Evolutionary conservation across 1,140 invertebrate genomes (phyloP).

Genomic region (Brachionus asplanchnoidis): DNA sequence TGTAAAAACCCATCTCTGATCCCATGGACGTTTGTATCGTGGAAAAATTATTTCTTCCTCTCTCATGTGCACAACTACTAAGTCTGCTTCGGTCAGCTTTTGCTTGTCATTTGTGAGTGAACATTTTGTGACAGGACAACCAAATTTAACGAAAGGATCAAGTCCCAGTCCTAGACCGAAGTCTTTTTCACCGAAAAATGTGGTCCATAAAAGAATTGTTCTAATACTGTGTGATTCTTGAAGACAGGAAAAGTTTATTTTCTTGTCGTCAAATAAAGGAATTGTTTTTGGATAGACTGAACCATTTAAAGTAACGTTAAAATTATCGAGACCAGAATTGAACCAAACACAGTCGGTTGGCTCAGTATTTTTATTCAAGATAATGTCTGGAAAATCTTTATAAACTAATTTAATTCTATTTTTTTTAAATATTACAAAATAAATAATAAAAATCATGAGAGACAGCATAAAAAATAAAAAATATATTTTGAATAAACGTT

Average conservation of each 20-base stretch:
- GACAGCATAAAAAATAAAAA: background rate
- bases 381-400: background rate
- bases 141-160: constrained; percentile 8
- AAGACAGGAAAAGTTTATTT: background rate
- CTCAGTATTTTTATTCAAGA: background rate
- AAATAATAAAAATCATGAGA: background rate
- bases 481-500: background rate
- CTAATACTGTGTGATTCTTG: background rate
- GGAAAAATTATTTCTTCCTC: background rate
- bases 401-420: background rate
- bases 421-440: background rate
- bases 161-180: background rate
- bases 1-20: constrained; percentile 21
- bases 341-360: background rate
- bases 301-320: background rate
- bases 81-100: background rate
- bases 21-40: background rate
- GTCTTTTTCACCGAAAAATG: constrained; percentile 9
- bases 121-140: constrained; percentile 24
- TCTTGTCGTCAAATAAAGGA: background rate
- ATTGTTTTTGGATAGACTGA: background rate
- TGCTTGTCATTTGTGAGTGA: background rate
- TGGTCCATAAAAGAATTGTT: constrained; percentile 26
- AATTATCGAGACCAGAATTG: background rate
- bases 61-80: constrained; percentile 38